These are phyloP conservation scores for Rousettus leschenaultii DNA, from an alignment of 2,113 vertebrate species.

Conservation along the genomic window DNA sequence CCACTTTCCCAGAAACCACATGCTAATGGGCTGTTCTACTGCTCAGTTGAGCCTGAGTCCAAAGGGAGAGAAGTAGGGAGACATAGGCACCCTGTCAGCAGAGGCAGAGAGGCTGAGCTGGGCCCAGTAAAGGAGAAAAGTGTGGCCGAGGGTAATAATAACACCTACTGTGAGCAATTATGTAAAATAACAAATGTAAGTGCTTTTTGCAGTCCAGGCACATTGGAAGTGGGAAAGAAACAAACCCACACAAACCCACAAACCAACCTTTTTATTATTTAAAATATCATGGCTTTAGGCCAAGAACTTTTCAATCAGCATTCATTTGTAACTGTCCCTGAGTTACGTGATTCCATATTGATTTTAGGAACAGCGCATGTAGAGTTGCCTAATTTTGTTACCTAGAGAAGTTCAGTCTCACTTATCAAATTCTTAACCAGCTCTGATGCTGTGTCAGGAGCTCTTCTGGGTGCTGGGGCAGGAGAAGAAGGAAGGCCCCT, in stretches of 20 bases:
- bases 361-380: not conserved
- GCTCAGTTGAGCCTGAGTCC: not conserved
- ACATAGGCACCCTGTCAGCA: not conserved
- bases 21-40: not conserved
- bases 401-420: not conserved
- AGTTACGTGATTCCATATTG: not conserved
- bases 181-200: not conserved
- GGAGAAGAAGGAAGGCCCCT: not conserved
- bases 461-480: not conserved
- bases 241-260: not conserved
- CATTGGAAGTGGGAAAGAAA: not conserved
- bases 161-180: not conserved
- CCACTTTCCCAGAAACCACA: not conserved
- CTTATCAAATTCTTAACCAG: not conserved
- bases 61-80: not conserved
- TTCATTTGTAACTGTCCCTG: not conserved
- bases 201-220: not conserved
- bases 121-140: not conserved
- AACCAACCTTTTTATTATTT: not conserved
- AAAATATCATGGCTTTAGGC: not conserved
- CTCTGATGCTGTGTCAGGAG: not conserved
- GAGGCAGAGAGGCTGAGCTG: not conserved
- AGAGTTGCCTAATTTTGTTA: not conserved
- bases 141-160: not conserved
- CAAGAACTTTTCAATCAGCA: not conserved